Percentiles rank a stretch among this genome's conserved stretches.
These are phyloP conservation scores for Pyxicephalus adspersus DNA, from an alignment of 2,113 vertebrate species.

Conservation along the genomic window DNA sequence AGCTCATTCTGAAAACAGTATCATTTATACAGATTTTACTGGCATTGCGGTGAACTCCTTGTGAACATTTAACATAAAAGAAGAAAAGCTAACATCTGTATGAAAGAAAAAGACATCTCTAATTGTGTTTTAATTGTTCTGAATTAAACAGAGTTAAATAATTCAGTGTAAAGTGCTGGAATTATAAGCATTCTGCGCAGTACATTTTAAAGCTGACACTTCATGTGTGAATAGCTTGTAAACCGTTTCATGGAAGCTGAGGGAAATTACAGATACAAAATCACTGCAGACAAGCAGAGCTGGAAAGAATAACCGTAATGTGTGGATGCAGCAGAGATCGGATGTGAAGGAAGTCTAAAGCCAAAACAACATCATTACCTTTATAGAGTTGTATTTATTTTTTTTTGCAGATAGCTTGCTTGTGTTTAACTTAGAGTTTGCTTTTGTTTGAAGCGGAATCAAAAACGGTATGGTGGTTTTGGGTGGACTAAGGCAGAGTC, in stretches of 20 bases:
- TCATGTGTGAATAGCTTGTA: not conserved
- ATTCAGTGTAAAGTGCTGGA: not conserved
- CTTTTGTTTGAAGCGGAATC: no score
- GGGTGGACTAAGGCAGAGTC: no score
- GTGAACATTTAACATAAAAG: not conserved
- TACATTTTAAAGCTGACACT: not conserved
- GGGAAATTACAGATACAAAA: not conserved
- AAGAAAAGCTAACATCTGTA: not conserved
- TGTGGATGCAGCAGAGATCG: no score
- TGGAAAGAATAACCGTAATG: not conserved
- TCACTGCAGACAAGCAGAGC: not conserved
- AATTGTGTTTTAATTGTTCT: constrained; percentile 37
- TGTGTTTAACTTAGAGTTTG: no score
- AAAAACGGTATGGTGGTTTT: no score
- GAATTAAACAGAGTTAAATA: constrained; percentile 26
- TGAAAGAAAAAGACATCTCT: constrained; percentile 12
- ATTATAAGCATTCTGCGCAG: not conserved
- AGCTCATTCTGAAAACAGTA: no score
- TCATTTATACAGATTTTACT: no score
- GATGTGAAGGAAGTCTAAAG: no score
- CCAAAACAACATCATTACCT: no score
- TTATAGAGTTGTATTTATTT: no score
- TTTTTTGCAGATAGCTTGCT: no score
- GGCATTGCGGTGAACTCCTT: no score
- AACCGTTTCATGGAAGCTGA: not conserved